Percentiles rank a stretch among this genome's conserved stretches.
Conservation (phyloP, 2,888 invertebrate species). For the Serripes groenlandicus region DNA sequence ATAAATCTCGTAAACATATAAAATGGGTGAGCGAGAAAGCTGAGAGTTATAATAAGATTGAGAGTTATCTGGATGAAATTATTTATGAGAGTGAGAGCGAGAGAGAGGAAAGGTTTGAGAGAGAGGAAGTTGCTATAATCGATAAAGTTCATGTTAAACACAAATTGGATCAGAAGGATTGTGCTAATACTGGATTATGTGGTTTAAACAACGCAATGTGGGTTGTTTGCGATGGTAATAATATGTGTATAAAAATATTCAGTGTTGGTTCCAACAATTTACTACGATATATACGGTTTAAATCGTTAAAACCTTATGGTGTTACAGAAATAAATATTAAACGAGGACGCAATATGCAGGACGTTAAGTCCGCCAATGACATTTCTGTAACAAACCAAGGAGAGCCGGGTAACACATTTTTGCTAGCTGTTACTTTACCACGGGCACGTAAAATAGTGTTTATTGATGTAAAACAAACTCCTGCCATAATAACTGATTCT, state of each 20-base stretch:
- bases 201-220: not conserved
- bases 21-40: not conserved
- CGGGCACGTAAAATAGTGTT: not conserved
- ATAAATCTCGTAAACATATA: not conserved
- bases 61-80: not conserved
- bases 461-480: constrained; percentile 1
- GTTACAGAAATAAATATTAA: constrained; percentile 2
- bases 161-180: constrained; percentile 4
- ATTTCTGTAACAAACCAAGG: not conserved
- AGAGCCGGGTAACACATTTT: not conserved
- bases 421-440: not conserved
- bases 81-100: constrained; percentile 28
- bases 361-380: constrained; percentile 2
- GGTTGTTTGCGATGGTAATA: not conserved
- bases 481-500: not conserved
- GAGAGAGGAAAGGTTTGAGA: constrained; percentile 6
- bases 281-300: constrained; percentile 5
- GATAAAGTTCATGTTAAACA: constrained; percentile 6
- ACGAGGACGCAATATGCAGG: not conserved
- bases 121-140: constrained; percentile 8
- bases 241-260: constrained; percentile 16
- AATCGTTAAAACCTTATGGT: not conserved
- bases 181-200: constrained; percentile 3
- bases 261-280: not conserved
- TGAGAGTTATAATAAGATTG: not conserved